Base-by-base conservation (phyloP, 2,797 vertebrate genomes). In the Sphenopsis melanotis region DNA sequence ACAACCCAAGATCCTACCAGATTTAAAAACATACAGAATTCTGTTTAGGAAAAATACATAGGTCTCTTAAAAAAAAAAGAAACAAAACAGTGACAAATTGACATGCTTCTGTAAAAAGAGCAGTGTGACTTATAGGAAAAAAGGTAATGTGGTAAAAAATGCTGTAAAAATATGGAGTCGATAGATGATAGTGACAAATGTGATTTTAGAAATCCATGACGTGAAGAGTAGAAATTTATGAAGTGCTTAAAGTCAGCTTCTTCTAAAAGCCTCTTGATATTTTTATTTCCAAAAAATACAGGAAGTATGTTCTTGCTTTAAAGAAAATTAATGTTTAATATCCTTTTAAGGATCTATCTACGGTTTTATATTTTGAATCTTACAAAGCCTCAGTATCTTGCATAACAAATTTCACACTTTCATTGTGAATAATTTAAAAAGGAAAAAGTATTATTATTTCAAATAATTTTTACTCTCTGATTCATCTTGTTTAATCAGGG, bases 1-100 rank as follows among this genome's bases (percentile, higher is more conserved):
- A 15, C 1, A 3, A 2, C 0, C 17, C 17, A 27, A 3, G 32
- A 32, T 22, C 8, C 5, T 60, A 39, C 3, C 2, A 84, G 22
- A 78, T 49, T 69, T 6, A 19, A 27, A n/a, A 15, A 0, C 6
- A 12, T 12, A 4, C 56, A 72, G 10, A 50, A 47, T 39, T 86
- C 19, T 72, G 2, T 55, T 74, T 37, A 76, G 20, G 2, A 66
- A 71, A 79, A 59, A 56, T 52, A 17, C 14, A 30, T 2, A 32
- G 23, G 6, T 49, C 2, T 21, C 5, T 36, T 71, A 72, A 9
- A 59, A 59, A 34, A 34, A 19, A 4, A 8, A 26, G 6, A 11
- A 26, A 8, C 5, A 11, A 55, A 56, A 10, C 15, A 34, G 34
- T 27, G 10, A 4, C 5, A 70, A 83, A 53, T 18, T 57, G 12